Base-by-base conservation (phyloP, 2,888 invertebrate species). In the Morinoia aosen region DNA sequence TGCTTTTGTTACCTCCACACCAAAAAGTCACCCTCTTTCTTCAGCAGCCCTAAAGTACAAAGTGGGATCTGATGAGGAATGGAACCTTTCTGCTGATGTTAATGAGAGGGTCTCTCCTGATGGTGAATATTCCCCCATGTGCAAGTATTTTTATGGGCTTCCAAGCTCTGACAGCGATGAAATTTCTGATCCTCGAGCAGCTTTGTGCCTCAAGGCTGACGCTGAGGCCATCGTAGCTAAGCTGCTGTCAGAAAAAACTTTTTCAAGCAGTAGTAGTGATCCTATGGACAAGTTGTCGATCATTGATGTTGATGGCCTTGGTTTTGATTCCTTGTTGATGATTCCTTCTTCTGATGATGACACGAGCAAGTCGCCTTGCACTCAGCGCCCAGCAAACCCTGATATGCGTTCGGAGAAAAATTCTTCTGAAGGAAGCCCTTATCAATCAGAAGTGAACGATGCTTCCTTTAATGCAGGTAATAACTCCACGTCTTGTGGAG, bases 171-270 rank as follows among this genome's bases (percentile, higher is more conserved):
- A 93, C n/a, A 57, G 57, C 25, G n/a, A 57, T 93, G 93, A 57
- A 57, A 33, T 48, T 33, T 93, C 57, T 33, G 93, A 56, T 93
- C 33, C n/a, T 57, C 11, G 12, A 14, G 93, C 93, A 57, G 56
- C 58, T 7, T 56, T 33, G 8, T 57, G 93, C 19, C 39, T 93
- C 57, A 93, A 93, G 57, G 93, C 93, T 33, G 93, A 93, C 25
- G 93, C 93, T 93, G 93, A 93, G 33, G 57, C 93, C 39, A 93
- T 93, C 10, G 93, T 58, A 57, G 93, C 33, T 93, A 56, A 93
- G n/a, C 57, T 93, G 48, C 93, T 93, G 57, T 93, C 93, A 57
- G 57, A 93, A 56, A 93, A 93, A 57, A 57, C 93, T 16, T 57
- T 57, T 11, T 93, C 93, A 14, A 93, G 93, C 58, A 91, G 91